Base-by-base conservation (phyloP, 2,113 vertebrate species). In the Nerophis ophidion region DNA sequence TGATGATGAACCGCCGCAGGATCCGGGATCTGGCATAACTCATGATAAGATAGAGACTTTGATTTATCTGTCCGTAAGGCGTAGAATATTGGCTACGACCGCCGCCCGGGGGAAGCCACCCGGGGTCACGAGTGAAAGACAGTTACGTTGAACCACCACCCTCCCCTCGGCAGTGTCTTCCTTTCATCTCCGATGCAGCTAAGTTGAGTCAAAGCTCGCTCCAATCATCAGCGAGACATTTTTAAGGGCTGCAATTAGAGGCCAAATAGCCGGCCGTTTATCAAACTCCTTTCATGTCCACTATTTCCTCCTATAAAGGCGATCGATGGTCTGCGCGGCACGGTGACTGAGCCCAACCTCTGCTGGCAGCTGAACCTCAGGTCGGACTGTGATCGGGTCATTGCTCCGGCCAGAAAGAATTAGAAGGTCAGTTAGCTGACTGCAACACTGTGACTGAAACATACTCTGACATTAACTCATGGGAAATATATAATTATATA, bases 161-260 rank as follows among this genome's bases (percentile, higher is more conserved):
- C 77, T 79, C 63, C 75, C 50, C 66, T 57, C 47, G 44, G 60
- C n/a, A 62, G 65, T 38, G 46, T 82, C 1, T 8, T 42, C 3
- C 10, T 42, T 42, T 42, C 10, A 10, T 86, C 84, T 86, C 84
- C 82, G 83, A 88, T 84, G 82, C 70, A 54, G 51, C 76, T 76
- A 84, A 86, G 81, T 86, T 84, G 72, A 83, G 75, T 83, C 17
- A 71, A 81, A 73, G 74, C 77, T 68, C 45, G 75, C 66, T 87
- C 76, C 84, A 84, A 86, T 84, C 82, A 84, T 84, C 77, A 71
- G 75, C 66, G 47, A 82, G 83, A 84, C 77, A 46, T 81, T 87
- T 85, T 86, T 84, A 87, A 89, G 80, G 75, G 83, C 76, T 81
- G 82, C 81, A 87, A 89, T 86, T 87, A 86, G 71, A 75, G 60